Conservation (phyloP, 2,888 invertebrate genomes). For the Hydrotaea cyrtoneurina region DNA sequence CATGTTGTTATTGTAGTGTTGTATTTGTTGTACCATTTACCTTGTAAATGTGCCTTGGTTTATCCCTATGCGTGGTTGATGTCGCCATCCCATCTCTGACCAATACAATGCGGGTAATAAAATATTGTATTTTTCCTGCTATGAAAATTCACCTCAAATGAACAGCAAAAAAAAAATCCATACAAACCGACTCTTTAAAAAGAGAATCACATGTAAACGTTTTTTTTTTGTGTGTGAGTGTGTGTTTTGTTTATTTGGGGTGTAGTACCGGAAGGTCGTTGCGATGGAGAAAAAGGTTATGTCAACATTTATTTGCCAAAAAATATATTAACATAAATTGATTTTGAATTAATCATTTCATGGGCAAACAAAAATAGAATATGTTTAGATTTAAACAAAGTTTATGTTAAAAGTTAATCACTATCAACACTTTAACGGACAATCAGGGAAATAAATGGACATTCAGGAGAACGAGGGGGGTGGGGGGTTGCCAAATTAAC, state of each 20-base stretch:
- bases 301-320: not conserved
- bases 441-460: no score
- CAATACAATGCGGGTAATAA: not conserved
- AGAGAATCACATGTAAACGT: not conserved
- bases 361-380: no score
- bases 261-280: not conserved
- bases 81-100: constrained; percentile 19
- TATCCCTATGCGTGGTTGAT: no score
- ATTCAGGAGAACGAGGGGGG: no score
- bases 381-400: not conserved
- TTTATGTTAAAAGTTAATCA: not conserved
- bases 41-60: not conserved
- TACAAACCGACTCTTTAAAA: not conserved
- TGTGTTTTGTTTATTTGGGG: no score
- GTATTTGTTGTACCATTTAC: no score
- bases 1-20: no score
- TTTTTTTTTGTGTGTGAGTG: not conserved
- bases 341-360: no score
- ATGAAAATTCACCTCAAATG: constrained; percentile 37
- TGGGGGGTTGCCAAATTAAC: constrained; percentile 21
- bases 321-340: not conserved
- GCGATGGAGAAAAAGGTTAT: not conserved
- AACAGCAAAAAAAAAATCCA: constrained; percentile 5
- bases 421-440: not conserved
- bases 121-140: constrained; percentile 19